Base-by-base conservation (phyloP, 2,113 vertebrate species). In the Otolemur garnettii region DNA sequence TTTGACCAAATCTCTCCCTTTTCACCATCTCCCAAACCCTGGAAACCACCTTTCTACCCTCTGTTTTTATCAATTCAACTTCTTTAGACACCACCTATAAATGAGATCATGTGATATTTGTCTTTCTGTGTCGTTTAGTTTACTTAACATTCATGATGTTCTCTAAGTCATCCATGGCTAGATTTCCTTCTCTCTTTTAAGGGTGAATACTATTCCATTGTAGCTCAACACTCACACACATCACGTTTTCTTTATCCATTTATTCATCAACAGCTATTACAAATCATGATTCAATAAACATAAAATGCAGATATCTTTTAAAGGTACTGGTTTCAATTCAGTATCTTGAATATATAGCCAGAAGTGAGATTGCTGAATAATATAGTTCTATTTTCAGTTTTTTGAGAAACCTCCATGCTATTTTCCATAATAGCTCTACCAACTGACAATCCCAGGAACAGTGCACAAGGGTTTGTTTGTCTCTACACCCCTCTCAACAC, bases 11-110 rank as follows among this genome's bases (percentile, higher is more conserved):
- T 50, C 9, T 22, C 57, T 22, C 12, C 12, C 17, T 59, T 50
- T 30, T 2, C 18, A 1, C 13, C 13, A 68, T 24, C 8, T 3
- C 0, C 4, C 2, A 4, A 4, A 1, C 42, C 57, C 33, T 71
- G 68, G 4, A 18, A 72, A 42, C 3, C 10, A 33, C 28, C 15
- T 80, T 59, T 80, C 12, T 53, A 33, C 17, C 66, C 21, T 91
- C 19, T 83, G 18, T 72, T 88, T 93, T 28, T 55, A 1, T 59
- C 53, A 10, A 68, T 74, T n/a, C 8, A 3, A 35, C 38, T 50
- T 35, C 50, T 11, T n/a, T 28, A 59, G 53, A 53, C 30, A 59
- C 42, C 33, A 79, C 17, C 24, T 38, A 14, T 60, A 18, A 90
- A 74, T 35, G 33, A 83, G 26, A 42, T 35, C 50, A 62, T 42